Base-by-base conservation (phyloP, 2,797 vertebrate species). In the Pitangus sulphuratus region DNA sequence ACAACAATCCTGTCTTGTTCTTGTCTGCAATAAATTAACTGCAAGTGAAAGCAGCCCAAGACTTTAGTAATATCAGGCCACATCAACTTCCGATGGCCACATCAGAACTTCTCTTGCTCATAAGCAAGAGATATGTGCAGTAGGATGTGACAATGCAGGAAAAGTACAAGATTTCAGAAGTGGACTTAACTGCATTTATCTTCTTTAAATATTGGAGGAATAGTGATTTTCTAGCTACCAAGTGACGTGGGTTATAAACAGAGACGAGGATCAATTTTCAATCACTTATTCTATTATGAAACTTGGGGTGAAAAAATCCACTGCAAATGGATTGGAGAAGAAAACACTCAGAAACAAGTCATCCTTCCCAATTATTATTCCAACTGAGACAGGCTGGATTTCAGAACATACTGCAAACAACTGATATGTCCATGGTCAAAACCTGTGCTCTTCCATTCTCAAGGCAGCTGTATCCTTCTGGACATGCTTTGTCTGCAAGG, bases 401-500 rank as follows among this genome's bases (percentile, higher is more conserved):
- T 91, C 56, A 64, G 20, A 83, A 70, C 47, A 50, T 4, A 17
- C 26, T 66, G 53, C 40, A 22, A 62, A 7, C 8, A 42, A 11
- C 26, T 25, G 31, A 9, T 25, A 31, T 3, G 8, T 19, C 50
- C 47, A 8, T 0, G 25, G 54, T 45, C 54, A 89, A 64, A 64
- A 6, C 13, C 68, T 15, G 16, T 14, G 33, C n/a, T 60, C 56
- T n/a, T 33, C n/a, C 42, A 30, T 40, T 44, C 56, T 26, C 3
- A 2, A 44, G 56, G 60, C 75, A 91, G 20, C 35, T 58, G 2
- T 6, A 15, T 17, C 28, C 25, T 56, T 39, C 60, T 44, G 16
- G 25, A 0, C 0, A 19, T 6, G 26, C 44, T 44, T 26, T 51
- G 35, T 15, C 33, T 39, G 54, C 0, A 5, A 53, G 12, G 11